Evolutionary conservation across 2,888 invertebrate genomes (phyloP).

Genomic region (Pemphredon lugubris): DNA sequence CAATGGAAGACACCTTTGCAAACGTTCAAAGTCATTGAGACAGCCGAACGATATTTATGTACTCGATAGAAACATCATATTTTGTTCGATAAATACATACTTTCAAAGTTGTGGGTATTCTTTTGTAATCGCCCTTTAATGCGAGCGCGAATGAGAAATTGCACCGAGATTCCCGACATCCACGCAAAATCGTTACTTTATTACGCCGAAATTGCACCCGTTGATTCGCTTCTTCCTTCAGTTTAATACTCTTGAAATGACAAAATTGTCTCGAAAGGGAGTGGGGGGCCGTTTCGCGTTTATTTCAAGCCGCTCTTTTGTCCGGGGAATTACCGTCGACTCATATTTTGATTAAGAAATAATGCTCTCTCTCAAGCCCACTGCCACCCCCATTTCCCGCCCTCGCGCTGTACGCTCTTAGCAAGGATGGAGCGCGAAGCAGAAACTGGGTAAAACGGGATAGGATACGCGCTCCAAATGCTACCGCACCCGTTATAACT

Average conservation of each 20-base stretch:
- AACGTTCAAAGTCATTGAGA: too few relatives aligned
- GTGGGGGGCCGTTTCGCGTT: background rate
- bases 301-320: background rate
- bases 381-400: too few relatives aligned
- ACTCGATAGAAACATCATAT: too few relatives aligned
- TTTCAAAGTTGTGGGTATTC: too few relatives aligned
- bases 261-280: background rate
- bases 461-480: slow-evolving; percentile 40
- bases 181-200: background rate
- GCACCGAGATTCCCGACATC: too few relatives aligned
- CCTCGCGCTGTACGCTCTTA: background rate
- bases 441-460: slow-evolving; percentile 40
- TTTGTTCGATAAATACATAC: too few relatives aligned
- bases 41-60: too few relatives aligned
- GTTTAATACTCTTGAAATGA: background rate
- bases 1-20: too few relatives aligned
- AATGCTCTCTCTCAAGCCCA: too few relatives aligned
- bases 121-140: too few relatives aligned
- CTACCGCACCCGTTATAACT: slow-evolving; percentile 37
- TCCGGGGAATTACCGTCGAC: background rate
- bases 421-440: background rate
- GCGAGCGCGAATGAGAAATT: too few relatives aligned
- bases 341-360: slow-evolving; percentile 29
- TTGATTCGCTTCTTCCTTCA: background rate
- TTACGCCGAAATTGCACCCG: background rate